These are phyloP conservation scores for Polydesmus complanatus DNA, from an alignment of 2,888 invertebrate species.

Conservation along the genomic window DNA sequence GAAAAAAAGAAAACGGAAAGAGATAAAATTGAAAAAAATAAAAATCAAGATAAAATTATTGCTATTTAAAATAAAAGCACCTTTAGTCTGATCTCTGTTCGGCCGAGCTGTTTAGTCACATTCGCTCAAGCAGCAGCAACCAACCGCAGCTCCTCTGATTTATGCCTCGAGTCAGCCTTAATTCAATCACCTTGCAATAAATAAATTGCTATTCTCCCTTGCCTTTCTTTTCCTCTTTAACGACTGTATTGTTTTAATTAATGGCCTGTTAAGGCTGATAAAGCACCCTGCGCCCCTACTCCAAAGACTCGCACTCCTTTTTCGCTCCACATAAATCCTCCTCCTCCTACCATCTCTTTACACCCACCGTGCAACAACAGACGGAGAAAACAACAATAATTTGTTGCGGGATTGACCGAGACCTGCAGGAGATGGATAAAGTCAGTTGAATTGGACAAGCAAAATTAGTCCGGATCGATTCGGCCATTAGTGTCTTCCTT, in stretches of 20 bases:
- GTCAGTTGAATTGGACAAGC: background rate
- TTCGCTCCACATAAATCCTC: background rate
- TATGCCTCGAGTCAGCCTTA: background rate
- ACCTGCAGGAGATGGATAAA: background rate
- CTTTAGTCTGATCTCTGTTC: too few species aligned
- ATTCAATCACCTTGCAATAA: background rate
- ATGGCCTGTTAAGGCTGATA: slow-evolving; percentile 10
- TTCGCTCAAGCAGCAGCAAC: too few species aligned
- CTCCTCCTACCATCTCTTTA: background rate
- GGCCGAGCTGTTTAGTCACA: too few species aligned
- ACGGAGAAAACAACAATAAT: background rate
- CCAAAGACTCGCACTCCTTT: too few species aligned
- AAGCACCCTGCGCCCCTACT: background rate
- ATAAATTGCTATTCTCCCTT: background rate
- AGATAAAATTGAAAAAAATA: too few species aligned
- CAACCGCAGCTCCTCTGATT: too few species aligned
- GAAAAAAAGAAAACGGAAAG: too few species aligned
- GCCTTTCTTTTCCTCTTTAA: background rate
- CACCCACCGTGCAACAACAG: background rate
- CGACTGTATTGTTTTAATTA: slow-evolving; percentile 10
- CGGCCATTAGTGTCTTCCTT: background rate
- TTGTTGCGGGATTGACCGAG: background rate
- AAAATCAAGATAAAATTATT: too few species aligned
- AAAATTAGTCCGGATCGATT: background rate
- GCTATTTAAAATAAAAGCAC: too few species aligned